phyloP scores from a whole-genome alignment of 2,888 invertebrate species.

The Antitype chi region DNA sequence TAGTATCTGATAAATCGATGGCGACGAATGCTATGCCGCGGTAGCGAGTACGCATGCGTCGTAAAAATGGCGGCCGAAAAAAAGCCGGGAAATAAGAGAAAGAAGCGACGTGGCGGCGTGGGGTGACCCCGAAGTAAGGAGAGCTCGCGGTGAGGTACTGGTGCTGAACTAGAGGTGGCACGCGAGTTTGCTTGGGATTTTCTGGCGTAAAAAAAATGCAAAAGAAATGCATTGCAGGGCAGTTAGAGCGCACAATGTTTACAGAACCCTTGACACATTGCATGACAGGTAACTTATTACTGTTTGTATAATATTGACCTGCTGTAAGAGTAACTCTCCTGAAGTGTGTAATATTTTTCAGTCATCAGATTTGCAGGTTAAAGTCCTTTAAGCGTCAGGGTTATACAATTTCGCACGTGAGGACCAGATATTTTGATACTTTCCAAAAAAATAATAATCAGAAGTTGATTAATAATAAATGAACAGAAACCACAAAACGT shows the following conservation, averaged over 20 bases:
- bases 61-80: constrained; percentile 88
- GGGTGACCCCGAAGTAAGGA: constrained; percentile 78
- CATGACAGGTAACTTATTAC: background rate
- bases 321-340: background rate
- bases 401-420: background rate
- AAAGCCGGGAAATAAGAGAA: constrained; percentile 89
- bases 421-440: too few relatives aligned
- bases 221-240: too few relatives aligned
- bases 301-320: background rate
- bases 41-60: constrained; percentile 83
- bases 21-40: constrained; percentile 70
- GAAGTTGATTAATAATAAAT: background rate
- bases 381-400: background rate
- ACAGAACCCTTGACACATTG: background rate
- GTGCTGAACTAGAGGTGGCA: constrained; percentile 52
- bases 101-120: constrained; percentile 82
- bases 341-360: background rate
- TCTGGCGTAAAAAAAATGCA: background rate
- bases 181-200: constrained; percentile 57
- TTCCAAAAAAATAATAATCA: background rate
- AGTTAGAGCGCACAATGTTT: background rate
- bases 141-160: constrained; percentile 73
- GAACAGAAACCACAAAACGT: background rate
- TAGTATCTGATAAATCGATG: constrained; percentile 85
- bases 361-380: background rate